Percentiles rank a stretch among this genome's conserved stretches.
These are phyloP conservation scores for Daubentonia madagascariensis DNA, from an alignment of 2,113 vertebrate species.

Conservation along the genomic window DNA sequence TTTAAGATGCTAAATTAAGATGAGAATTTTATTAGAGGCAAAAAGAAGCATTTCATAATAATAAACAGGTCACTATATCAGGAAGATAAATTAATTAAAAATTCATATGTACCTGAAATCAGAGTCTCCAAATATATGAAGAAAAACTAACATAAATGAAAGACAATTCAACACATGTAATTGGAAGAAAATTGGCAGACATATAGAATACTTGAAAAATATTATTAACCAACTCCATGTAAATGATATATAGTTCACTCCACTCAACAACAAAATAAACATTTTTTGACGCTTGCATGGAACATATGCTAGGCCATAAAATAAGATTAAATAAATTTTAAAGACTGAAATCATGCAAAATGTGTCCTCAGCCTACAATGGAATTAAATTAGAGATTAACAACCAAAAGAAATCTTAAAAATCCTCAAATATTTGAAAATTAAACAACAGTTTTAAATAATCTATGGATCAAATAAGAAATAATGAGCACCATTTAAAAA, in stretches of 20 bases:
- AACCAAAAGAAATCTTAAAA: not conserved
- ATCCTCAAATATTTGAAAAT: not conserved
- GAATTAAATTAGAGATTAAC: not conserved
- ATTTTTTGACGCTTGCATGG: not conserved
- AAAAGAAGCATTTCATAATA: not conserved
- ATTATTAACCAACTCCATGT: not conserved
- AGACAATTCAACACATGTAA: not conserved
- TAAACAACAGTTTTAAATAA: not conserved
- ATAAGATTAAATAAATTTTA: not conserved
- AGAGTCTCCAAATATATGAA: not conserved
- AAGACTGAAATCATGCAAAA: not conserved
- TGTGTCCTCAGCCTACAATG: not conserved
- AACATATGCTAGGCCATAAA: not conserved
- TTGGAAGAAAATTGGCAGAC: not conserved
- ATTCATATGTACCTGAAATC: not conserved
- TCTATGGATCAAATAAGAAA: not conserved
- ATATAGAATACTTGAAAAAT: not conserved
- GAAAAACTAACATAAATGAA: not conserved
- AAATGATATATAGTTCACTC: not conserved
- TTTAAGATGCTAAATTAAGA: too few species aligned
- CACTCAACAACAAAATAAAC: not conserved
- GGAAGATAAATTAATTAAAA: not conserved
- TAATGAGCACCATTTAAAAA: not conserved
- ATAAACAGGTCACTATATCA: not conserved
- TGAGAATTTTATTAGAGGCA: not conserved